phyloP scores from a whole-genome alignment of 2,113 vertebrate genomes.

The Leucosticte australis region DNA sequence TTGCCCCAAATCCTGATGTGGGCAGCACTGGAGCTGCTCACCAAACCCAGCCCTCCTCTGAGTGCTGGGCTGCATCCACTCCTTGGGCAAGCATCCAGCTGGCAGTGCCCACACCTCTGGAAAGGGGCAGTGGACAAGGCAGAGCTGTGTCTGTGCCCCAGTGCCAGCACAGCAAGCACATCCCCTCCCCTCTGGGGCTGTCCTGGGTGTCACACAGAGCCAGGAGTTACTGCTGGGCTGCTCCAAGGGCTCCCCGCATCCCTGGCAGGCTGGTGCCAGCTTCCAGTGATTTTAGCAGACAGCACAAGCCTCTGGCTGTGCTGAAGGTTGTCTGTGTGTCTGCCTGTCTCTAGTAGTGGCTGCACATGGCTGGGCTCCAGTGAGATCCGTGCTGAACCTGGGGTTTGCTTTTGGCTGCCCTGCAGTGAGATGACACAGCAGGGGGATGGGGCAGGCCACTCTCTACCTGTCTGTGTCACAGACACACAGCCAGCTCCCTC shows the following conservation, averaged over 20 bases:
- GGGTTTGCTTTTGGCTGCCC: not conserved
- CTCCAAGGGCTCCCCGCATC: not conserved
- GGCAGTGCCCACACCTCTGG: not conserved
- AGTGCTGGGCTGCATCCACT: not conserved
- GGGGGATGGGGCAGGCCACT: accelerated
- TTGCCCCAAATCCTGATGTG: not conserved
- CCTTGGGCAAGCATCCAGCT: accelerated
- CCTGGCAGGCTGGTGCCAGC: not conserved
- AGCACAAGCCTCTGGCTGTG: not conserved
- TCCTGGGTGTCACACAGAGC: not conserved
- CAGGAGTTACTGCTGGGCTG: not conserved
- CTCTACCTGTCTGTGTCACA: not conserved
- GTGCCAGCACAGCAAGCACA: accelerated
- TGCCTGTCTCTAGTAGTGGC: not conserved
- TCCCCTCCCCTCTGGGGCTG: not conserved
- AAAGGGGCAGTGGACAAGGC: not conserved
- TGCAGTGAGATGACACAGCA: not conserved
- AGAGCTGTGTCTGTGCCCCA: not conserved
- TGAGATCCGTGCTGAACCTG: not conserved
- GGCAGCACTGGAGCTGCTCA: not conserved
- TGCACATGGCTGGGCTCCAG: not conserved
- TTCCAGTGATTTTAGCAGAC: not conserved
- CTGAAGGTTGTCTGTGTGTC: not conserved
- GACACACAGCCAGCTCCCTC: not conserved
- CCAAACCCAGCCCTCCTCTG: not conserved